A percentile compares a stretch with the other conserved stretches of the same genome.
phyloP scores from a whole-genome alignment of 2,113 vertebrate genomes.

The Chascanopsetta lugubris region DNA sequence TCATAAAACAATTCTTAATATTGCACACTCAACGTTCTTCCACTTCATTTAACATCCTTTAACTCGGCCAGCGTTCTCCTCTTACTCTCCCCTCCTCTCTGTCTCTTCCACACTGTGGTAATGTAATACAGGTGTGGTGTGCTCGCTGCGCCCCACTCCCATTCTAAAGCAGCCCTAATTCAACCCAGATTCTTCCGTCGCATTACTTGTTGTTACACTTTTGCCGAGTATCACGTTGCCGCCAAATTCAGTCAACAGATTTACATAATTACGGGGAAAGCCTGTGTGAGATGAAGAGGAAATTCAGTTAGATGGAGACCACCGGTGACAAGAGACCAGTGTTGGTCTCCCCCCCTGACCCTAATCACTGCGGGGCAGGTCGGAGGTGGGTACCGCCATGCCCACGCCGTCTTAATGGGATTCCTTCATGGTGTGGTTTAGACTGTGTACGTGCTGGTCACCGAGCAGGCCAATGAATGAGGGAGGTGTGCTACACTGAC shows the following conservation, averaged over 20 bases:
- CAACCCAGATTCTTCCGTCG: slow-evolving; percentile 71
- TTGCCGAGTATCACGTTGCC: slow-evolving; percentile 73
- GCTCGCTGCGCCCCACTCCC: slow-evolving; percentile 23
- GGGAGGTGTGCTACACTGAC: slow-evolving; percentile 52
- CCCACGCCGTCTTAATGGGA: slow-evolving; percentile 27
- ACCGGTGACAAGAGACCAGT: slow-evolving; percentile 67
- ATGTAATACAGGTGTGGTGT: slow-evolving; percentile 77
- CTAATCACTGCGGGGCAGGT: slow-evolving; percentile 29
- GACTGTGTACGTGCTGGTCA: slow-evolving; percentile 11
- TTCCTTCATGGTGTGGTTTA: slow-evolving; percentile 18
- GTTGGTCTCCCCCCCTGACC: slow-evolving; percentile 62
- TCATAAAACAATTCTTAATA: slow-evolving; percentile 59
- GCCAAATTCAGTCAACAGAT: slow-evolving; percentile 78
- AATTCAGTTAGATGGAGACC: slow-evolving; percentile 79
- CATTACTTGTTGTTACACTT: slow-evolving; percentile 73
- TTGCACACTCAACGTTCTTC: slow-evolving; percentile 42
- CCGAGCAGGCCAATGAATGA: neutral
- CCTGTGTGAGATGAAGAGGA: slow-evolving; percentile 72
- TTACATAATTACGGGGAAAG: slow-evolving; percentile 80
- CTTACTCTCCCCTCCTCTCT: slow-evolving; percentile 22
- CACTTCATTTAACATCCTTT: slow-evolving; percentile 63
- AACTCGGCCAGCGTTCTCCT: slow-evolving; percentile 22
- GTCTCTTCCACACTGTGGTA: slow-evolving; percentile 62
- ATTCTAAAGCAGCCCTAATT: slow-evolving; percentile 66
- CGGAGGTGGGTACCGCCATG: slow-evolving; percentile 21